Base-by-base conservation (phyloP, 2,113 vertebrate species). In the Garra rufa region DNA sequence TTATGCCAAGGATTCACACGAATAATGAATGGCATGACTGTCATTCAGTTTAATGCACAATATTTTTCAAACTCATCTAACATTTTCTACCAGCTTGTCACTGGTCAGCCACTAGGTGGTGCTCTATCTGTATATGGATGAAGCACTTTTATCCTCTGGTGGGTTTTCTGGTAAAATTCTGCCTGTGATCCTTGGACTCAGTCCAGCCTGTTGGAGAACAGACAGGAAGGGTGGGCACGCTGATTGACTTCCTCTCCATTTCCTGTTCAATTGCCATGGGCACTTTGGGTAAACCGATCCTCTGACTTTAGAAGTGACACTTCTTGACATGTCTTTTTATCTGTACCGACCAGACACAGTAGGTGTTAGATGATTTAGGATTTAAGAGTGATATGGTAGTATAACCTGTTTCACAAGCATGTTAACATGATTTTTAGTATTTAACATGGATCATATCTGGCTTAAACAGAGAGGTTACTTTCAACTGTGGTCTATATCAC, bases 151-250 rank as follows among this genome's bases (percentile, higher is more conserved):
- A 9, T 11, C 14, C 61, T 67, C 57, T 13, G 41, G 48, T 61
- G 30, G 19, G 83, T 19, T 73, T 75, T 61, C 34, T 24, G 11
- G 21, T 81, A 50, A 48, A 74, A 59, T 65, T 55, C 44, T 78
- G 48, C 28, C 14, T 57, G 59, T 44, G 38, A 79, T 84, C 59
- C 14, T 41, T 86, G 76, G 75, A 82, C 67, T 77, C 75, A 41
- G 59, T 82, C 76, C 61, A 81, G 63, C 24, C 70, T 63, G 61
- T 50, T 50, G 46, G 82, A 83, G 83, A 86, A 75, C 73, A 76
- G 46, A 85, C 89, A 89, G 90, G 89, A 91, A 91, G 87, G 90
- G 89, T 87, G 89, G 84, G 71, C 82, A 86, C 67, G 63, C 78
- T 83, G 80, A 86, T 84, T 84, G 70, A 69, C 52, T 85, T 75